Evolutionary conservation across 2,888 invertebrate genomes (phyloP), one percentile per base, ranked within the genome.

Genomic region (Odontothrips loti): DNA sequence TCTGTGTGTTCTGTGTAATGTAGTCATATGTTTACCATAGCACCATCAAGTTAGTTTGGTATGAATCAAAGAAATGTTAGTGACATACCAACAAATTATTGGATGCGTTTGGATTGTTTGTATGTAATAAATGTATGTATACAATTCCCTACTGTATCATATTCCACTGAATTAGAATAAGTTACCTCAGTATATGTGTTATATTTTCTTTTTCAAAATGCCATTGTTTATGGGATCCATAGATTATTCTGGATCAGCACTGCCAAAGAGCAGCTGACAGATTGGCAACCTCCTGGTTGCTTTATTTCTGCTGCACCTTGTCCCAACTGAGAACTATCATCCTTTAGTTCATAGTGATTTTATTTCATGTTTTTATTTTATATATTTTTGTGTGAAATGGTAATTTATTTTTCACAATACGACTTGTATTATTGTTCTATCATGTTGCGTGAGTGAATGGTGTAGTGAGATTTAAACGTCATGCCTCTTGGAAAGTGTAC

Each of bases 341-440:
- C 68, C 68, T 27, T 27, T 27, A 75, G 68, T 75, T 75, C 68
- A 75, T 75, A 75, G 68, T 75, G 23, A 75, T 75, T 75, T 75
- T 75, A 75, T 75, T 75, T 75, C 68, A 75, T 75, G 68, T 75
- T 75, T 75, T 75, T 75, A 75, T 75, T 75, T 75, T 75, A 75
- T 75, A 75, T 75, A 75, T 75, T 75, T 75, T 75, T 75, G 68
- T 75, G 68, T 75, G 68, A 75, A 75, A 75, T 75, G 23, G 68
- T 75, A 75, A 75, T 75, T 75, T 75, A 75, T 75, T 75, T 75
- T 75, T 75, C 68, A 27, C 68, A 75, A 75, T 75, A 75, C 58
- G 20, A 58, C 34, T 58, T 75, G 68, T 75, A 75, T 75, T 75
- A 75, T 75, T 75, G 12, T 27, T 75, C 12, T n/a, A 75, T 27